A percentile compares a stretch with the other conserved stretches of the same genome.
Conservation (phyloP, 2,797 vertebrate genomes). For the Hipposideros larvatus region DNA sequence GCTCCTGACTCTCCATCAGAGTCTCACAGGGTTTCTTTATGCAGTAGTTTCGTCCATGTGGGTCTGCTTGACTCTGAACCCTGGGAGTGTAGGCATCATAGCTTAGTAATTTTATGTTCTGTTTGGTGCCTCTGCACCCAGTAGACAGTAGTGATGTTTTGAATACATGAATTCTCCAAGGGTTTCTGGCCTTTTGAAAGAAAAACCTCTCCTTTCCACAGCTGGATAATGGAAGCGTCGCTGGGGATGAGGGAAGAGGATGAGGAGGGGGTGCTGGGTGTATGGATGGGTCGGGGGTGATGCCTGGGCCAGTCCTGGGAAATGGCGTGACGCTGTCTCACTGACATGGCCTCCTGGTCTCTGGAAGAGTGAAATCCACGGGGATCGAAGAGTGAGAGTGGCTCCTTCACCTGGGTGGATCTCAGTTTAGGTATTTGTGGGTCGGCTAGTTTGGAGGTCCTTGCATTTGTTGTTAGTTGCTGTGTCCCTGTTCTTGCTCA, state of each 20-base stretch:
- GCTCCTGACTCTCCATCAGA: neutral
- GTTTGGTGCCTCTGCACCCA: neutral
- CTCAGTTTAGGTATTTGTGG: neutral
- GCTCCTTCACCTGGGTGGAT: neutral
- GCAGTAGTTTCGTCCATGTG: rapidly evolving
- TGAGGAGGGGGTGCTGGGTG: neutral
- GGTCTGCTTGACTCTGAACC: neutral
- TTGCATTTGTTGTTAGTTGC: neutral
- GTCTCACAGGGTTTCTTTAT: neutral
- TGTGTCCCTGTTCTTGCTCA: neutral
- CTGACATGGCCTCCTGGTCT: neutral
- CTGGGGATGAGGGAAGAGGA: neutral
- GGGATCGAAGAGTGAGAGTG: neutral
- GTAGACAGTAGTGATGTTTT: neutral
- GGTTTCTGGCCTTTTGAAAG: neutral
- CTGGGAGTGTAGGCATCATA: rapidly evolving
- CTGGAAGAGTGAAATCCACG: neutral
- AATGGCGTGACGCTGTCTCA: neutral
- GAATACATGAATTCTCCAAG: neutral
- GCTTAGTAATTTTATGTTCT: neutral
- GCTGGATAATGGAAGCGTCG: neutral
- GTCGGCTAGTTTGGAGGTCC: neutral
- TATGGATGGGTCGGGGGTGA: neutral
- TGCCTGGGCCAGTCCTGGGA: neutral
- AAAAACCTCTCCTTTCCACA: neutral